Conservation (phyloP, 2,797 vertebrate genomes). For the Garrulus glandarius region DNA sequence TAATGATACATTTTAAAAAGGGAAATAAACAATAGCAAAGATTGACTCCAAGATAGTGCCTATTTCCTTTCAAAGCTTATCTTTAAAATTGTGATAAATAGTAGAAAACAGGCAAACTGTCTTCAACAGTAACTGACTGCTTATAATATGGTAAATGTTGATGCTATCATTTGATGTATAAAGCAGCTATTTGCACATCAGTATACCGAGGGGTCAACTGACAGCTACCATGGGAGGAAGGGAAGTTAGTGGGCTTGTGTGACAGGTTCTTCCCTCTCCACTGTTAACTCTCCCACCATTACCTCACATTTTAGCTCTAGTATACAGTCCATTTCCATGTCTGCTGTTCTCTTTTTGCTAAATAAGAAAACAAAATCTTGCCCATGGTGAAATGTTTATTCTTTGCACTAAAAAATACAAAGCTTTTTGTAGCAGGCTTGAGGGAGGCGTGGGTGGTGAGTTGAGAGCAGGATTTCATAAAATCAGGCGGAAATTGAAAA, state of each 20-base stretch:
- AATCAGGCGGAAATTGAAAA: not conserved
- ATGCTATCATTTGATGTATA: not conserved
- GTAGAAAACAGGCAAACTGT: not conserved
- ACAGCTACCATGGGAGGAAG: not conserved
- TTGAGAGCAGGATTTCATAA: not conserved
- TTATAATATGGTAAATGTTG: not conserved
- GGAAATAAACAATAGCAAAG: not conserved
- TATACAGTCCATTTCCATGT: not conserved
- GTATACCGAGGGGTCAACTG: not conserved
- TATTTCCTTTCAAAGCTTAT: not conserved
- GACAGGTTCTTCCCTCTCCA: not conserved
- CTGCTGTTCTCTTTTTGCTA: not conserved
- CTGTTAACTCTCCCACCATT: not conserved
- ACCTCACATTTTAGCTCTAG: not conserved
- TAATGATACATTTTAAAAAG: not conserved
- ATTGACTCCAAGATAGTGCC: not conserved
- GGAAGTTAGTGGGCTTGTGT: not conserved
- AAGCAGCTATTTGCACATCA: slow-evolving; percentile 20
- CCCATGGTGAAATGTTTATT: not conserved
- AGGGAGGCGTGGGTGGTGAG: not conserved
- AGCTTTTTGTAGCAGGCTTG: not conserved
- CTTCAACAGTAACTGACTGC: not conserved
- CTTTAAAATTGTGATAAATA: slow-evolving; percentile 12
- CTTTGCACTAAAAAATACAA: not conserved
- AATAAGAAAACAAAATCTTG: not conserved